Conservation (phyloP, 2,888 invertebrate species). For the Melinaea menophilus region DNA sequence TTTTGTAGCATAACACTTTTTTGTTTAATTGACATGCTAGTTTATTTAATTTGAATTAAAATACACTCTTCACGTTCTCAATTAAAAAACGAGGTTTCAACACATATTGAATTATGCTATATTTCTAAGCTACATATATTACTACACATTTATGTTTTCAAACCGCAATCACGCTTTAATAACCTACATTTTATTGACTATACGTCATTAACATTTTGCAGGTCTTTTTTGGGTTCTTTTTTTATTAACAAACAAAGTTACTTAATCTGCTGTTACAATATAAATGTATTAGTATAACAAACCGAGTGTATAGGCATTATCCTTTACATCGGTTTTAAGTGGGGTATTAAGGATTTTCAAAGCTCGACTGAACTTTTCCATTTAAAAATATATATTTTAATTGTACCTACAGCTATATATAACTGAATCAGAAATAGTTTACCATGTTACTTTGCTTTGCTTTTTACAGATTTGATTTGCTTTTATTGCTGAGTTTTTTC, state of each 20-base stretch:
- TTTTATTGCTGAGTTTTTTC: no score
- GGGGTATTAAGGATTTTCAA: no score
- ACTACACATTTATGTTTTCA: constrained; percentile 26
- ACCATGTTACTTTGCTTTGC: no score
- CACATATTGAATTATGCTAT: neutral
- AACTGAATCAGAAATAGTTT: no score
- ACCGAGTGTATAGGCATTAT: no score
- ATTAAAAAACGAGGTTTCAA: neutral
- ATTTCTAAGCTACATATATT: neutral
- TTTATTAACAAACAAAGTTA: constrained; percentile 33
- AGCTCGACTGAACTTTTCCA: no score
- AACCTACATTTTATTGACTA: constrained; percentile 43
- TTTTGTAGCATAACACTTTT: constrained; percentile 59
- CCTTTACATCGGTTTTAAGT: no score
- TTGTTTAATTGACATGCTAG: constrained; percentile 59
- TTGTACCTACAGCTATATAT: no score
- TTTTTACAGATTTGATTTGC: no score
- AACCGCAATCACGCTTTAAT: neutral
- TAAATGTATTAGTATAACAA: no score
- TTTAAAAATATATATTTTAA: no score
- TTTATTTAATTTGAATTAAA: neutral
- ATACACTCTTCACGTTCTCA: neutral
- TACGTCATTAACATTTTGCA: constrained; percentile 53
- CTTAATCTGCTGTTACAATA: constrained; percentile 28
- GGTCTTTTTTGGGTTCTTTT: constrained; percentile 42